Conservation (phyloP, 2,113 vertebrate species). For the Isichthys henryi region DNA sequence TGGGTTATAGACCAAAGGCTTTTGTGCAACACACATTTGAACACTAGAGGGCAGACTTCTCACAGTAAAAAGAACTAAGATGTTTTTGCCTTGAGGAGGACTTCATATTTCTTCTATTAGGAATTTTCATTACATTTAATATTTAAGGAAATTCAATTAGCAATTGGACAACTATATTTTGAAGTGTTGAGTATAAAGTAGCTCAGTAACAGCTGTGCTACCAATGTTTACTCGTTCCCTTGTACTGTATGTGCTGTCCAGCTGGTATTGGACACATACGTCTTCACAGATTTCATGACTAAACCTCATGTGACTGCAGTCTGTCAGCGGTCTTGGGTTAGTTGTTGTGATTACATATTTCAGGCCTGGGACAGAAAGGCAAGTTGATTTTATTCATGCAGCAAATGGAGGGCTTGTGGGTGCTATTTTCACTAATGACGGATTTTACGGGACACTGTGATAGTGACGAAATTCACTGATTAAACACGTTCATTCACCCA, state of each 20-base stretch:
- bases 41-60: neutral
- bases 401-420: neutral
- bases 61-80: neutral
- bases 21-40: neutral
- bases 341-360: neutral
- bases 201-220: neutral
- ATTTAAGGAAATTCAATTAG: neutral
- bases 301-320: neutral
- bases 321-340: neutral
- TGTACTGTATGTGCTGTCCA: neutral
- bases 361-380: neutral
- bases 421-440: neutral
- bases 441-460: neutral
- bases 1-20: neutral
- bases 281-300: neutral
- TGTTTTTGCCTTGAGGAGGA: neutral
- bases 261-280: neutral
- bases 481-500: neutral
- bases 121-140: neutral
- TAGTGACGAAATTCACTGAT: neutral
- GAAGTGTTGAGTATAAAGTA: neutral
- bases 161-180: neutral
- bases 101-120: neutral
- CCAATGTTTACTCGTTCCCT: neutral
- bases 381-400: neutral